A percentile compares a stretch with the other conserved stretches of the same genome.
Evolutionary conservation across 2,888 invertebrate species (phyloP).

Genomic region (Habroteleia sp.): DNA sequence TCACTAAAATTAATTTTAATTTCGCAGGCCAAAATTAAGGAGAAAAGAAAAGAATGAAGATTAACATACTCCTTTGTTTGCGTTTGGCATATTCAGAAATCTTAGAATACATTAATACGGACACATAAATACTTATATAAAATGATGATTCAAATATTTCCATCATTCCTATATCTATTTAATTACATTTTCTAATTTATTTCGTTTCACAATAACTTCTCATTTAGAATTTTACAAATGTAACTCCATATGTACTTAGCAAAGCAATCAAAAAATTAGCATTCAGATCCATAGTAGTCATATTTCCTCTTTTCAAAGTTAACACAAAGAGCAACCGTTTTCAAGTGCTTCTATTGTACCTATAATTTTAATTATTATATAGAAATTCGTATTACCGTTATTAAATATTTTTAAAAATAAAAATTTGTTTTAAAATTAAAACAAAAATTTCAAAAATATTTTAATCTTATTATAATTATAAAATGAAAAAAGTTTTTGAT

Average conservation of each 20-base stretch:
- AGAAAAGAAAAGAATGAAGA: no score
- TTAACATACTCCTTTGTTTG: no score
- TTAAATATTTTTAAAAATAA: no score
- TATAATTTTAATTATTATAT: no score
- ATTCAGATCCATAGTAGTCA: constrained; percentile 16
- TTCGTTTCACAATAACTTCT: constrained; percentile 10
- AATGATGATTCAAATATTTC: constrained; percentile 21
- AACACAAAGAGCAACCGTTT: constrained; percentile 30
- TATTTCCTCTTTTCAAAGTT: constrained; percentile 9
- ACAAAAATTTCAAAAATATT: no score
- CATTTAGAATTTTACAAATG: constrained; percentile 28
- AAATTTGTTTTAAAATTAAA: no score
- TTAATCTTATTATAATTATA: no score
- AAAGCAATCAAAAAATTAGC: constrained; percentile 23
- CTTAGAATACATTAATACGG: constrained; percentile 1
- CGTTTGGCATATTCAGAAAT: neutral
- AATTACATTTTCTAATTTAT: constrained; percentile 28
- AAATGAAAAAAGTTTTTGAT: no score
- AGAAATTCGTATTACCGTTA: no score
- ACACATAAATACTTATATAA: neutral
- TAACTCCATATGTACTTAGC: constrained; percentile 7
- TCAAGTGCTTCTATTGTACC: constrained; percentile 8
- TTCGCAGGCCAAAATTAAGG: no score
- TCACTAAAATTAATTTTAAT: no score
- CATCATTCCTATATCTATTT: neutral